These are phyloP conservation scores for Chirona hameri DNA, from an alignment of 2,888 invertebrate genomes.

Conservation along the genomic window DNA sequence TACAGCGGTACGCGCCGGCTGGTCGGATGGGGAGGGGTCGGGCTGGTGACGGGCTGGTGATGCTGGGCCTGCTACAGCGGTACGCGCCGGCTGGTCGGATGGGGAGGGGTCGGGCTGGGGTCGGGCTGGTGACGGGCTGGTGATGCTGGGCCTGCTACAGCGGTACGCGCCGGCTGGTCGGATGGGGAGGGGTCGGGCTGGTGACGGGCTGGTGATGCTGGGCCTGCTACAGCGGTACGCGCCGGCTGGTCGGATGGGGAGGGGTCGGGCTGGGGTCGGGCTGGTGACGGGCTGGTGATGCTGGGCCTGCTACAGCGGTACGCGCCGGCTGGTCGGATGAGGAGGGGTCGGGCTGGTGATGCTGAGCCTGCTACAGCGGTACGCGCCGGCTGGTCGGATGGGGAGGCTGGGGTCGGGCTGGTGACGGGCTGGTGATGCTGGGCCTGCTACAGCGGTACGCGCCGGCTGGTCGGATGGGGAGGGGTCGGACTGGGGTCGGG, in stretches of 20 bases:
- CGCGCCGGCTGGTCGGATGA: slow-evolving; percentile 32
- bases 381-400: slow-evolving; percentile 34
- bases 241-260: background rate
- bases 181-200: too few species aligned
- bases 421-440: background rate
- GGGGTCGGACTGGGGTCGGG: too few species aligned
- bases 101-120: too few species aligned
- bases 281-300: background rate
- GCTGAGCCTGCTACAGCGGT: slow-evolving; percentile 50
- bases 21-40: too few species aligned
- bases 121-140: background rate
- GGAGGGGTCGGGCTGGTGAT: too few species aligned
- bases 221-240: slow-evolving; percentile 50
- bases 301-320: slow-evolving; percentile 50
- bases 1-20: slow-evolving; percentile 51
- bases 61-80: slow-evolving; percentile 47
- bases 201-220: background rate
- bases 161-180: slow-evolving; percentile 51
- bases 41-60: background rate
- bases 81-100: slow-evolving; percentile 44
- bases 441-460: slow-evolving; percentile 50
- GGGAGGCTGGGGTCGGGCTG: too few species aligned
- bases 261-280: too few species aligned
- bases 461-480: background rate
- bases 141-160: too few species aligned